These are phyloP conservation scores for Paelopatides confundens DNA, from an alignment of 53 echinoderm and acorn worm genomes.

Conservation along the genomic window DNA sequence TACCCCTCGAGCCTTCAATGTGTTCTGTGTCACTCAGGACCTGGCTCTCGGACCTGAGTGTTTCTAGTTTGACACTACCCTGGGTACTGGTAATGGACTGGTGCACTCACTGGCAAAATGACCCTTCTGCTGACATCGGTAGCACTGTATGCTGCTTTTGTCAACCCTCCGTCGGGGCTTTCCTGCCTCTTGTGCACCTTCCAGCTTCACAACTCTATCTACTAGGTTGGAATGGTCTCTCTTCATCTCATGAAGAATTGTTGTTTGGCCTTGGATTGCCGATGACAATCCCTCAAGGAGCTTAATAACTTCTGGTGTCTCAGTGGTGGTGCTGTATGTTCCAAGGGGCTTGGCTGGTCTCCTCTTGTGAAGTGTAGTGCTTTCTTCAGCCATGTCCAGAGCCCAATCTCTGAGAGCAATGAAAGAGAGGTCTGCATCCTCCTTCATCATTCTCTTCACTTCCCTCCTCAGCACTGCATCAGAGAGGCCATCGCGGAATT, in stretches of 20 bases:
- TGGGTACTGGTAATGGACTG: not conserved
- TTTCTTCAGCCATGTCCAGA: slow-evolving; percentile 1
- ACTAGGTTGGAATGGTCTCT: not conserved
- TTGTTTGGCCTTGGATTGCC: not conserved
- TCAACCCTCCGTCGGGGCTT: not conserved
- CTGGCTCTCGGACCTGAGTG: slow-evolving; percentile 25
- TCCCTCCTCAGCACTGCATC: not conserved
- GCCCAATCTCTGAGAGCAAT: slow-evolving; percentile 34
- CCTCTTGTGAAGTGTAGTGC: not conserved
- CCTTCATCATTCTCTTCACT: not conserved
- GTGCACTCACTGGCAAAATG: slow-evolving; percentile 47
- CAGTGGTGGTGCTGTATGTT: too few species aligned
- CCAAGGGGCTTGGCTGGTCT: not conserved
- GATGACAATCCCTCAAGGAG: not conserved
- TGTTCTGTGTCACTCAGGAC: not conserved
- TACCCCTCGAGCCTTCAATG: not conserved
- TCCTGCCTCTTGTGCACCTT: not conserved
- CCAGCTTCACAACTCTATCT: not conserved
- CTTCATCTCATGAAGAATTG: not conserved
- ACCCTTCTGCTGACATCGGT: slow-evolving; percentile 39
- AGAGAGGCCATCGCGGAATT: slow-evolving; percentile 5
- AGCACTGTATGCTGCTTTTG: not conserved
- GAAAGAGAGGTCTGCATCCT: slow-evolving; percentile 6
- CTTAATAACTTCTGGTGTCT: too few species aligned
- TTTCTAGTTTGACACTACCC: not conserved